Conservation (phyloP, 1,140 invertebrate species). For the Glossosoma conforme region DNA sequence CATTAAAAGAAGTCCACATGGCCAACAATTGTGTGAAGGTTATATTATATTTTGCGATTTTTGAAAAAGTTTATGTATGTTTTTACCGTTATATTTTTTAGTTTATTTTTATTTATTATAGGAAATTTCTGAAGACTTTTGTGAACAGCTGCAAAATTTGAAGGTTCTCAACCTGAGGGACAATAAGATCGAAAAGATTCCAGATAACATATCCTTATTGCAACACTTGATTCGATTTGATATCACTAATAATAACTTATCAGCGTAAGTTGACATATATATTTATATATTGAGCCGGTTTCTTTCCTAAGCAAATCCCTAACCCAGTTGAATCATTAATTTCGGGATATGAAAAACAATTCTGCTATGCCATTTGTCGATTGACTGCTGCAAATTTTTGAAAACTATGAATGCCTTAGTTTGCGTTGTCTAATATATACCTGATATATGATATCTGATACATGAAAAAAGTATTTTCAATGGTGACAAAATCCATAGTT, state of each 20-base stretch:
- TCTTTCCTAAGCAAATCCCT: no score
- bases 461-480: no score
- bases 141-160: conserved; percentile 63
- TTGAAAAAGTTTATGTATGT: neutral
- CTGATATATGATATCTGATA: no score
- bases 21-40: conserved; percentile 76
- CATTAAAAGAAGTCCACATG: conserved; percentile 69
- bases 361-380: no score
- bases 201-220: conserved; percentile 71
- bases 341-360: no score
- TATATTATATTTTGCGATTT: conserved; percentile 26
- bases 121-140: conserved; percentile 61
- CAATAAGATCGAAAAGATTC: conserved; percentile 67
- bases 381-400: no score
- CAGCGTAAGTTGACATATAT: conserved; percentile 66
- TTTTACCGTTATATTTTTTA: neutral
- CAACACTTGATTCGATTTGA: conserved; percentile 74
- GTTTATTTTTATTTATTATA: conserved; percentile 38
- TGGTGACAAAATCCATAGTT: no score
- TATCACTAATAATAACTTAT: conserved; percentile 75
- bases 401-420: no score
- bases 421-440: no score
- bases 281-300: no score
- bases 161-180: conserved; percentile 72
- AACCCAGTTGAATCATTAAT: no score